Conservation (phyloP, 2,797 vertebrate species). For the Mormyrus hasselquistii region DNA sequence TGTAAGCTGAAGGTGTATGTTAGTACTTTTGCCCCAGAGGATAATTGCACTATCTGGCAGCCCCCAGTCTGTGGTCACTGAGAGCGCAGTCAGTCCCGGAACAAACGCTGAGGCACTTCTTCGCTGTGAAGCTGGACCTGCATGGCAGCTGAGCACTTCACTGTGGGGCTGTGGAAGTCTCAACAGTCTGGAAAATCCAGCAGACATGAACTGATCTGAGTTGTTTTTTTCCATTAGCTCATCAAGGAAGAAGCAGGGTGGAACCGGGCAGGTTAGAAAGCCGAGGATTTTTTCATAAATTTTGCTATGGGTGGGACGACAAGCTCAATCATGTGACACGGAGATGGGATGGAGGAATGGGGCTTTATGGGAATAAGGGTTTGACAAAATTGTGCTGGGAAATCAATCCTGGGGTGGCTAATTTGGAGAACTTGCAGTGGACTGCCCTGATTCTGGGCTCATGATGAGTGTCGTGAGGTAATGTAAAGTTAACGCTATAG, state of each 20-base stretch:
- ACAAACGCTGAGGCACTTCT: no score
- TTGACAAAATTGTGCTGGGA: background rate
- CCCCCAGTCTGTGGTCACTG: background rate
- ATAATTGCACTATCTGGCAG: background rate
- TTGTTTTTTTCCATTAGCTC: background rate
- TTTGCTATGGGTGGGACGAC: background rate
- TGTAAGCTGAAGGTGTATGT: background rate
- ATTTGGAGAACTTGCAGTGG: background rate
- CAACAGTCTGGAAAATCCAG: background rate
- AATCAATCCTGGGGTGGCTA: background rate
- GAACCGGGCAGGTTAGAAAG: background rate
- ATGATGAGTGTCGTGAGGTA: background rate
- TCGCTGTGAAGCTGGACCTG: background rate
- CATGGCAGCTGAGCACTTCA: background rate
- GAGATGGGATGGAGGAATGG: background rate
- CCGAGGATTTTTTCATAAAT: background rate
- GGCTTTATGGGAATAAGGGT: background rate
- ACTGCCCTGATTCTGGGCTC: background rate
- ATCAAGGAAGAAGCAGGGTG: background rate
- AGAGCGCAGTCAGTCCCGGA: background rate
- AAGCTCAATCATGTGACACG: background rate
- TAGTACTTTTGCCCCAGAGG: background rate
- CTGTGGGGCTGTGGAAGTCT: background rate
- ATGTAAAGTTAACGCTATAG: background rate
- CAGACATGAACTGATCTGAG: background rate